A percentile compares a stretch with the other conserved stretches of the same genome.
phyloP scores from a whole-genome alignment of 2,113 vertebrate species.

The Tyto alba region DNA sequence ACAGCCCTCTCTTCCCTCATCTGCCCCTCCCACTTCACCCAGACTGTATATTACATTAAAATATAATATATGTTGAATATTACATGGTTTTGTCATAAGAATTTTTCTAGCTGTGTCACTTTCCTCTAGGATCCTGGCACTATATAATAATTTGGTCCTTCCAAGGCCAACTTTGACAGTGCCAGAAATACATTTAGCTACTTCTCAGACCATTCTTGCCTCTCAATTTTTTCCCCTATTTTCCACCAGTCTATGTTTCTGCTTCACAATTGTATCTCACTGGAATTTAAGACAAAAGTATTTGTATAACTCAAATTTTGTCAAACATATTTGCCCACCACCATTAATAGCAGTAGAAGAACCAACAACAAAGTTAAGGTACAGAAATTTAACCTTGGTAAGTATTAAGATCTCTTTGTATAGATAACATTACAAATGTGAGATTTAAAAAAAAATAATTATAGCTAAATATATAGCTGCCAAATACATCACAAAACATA shows the following conservation, averaged over 20 bases:
- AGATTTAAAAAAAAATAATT: neutral
- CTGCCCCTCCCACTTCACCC: neutral
- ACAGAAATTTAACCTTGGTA: neutral
- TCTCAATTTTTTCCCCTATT: neutral
- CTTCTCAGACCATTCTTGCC: neutral
- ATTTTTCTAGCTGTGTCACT: neutral
- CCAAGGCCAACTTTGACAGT: neutral
- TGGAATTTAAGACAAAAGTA: neutral
- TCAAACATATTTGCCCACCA: neutral
- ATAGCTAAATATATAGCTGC: neutral
- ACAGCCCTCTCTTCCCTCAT: neutral
- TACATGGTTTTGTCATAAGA: neutral
- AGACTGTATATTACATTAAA: neutral
- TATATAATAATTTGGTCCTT: neutral
- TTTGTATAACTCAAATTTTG: neutral
- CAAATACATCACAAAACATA: neutral
- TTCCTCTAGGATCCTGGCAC: neutral
- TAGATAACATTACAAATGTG: neutral
- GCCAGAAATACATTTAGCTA: neutral
- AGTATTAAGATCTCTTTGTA: neutral
- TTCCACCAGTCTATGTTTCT: neutral
- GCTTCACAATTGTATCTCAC: fast-evolving
- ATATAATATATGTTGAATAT: neutral
- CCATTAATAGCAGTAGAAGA: neutral
- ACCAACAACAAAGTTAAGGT: neutral